A percentile compares a stretch with the other conserved stretches of the same genome.
Evolutionary conservation across 2,113 vertebrate genomes (phyloP).

Genomic region (Ardeotis arabs): DNA sequence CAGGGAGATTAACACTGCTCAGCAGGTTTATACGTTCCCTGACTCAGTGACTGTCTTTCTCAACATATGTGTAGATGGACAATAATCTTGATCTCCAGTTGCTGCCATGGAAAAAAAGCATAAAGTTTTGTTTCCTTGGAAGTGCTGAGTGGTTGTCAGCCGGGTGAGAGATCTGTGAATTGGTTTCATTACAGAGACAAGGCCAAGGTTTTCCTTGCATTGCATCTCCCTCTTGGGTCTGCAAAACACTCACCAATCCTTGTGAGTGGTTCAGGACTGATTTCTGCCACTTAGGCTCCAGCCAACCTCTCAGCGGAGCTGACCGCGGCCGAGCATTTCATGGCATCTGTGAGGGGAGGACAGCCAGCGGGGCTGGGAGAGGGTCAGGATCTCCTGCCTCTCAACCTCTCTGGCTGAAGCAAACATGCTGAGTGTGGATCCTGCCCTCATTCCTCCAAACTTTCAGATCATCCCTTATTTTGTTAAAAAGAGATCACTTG

Average conservation of each 20-base stretch:
- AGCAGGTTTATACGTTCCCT: not conserved
- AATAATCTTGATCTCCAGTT: not conserved
- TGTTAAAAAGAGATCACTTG: not conserved
- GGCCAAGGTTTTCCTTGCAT: not conserved
- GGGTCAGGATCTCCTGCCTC: not conserved
- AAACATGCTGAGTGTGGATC: not conserved
- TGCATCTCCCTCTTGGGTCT: not conserved
- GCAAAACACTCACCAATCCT: not conserved
- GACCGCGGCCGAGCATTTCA: rapidly evolving
- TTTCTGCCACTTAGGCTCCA: not conserved
- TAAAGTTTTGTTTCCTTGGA: not conserved
- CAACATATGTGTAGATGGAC: not conserved
- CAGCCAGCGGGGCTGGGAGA: not conserved
- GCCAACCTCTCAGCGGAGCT: not conserved
- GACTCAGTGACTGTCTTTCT: not conserved
- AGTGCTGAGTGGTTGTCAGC: not conserved
- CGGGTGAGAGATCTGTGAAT: not conserved
- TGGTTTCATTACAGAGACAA: not conserved
- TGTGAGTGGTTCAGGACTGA: not conserved
- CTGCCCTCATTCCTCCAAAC: not conserved
- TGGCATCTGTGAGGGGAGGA: not conserved
- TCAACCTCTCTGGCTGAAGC: not conserved
- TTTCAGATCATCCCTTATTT: not conserved
- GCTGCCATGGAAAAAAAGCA: not conserved
- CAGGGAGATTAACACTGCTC: not conserved